Evolutionary conservation across 2,888 invertebrate species (phyloP), one percentile per base, ranked within the genome.

Genomic region (Chalcis sispes): DNA sequence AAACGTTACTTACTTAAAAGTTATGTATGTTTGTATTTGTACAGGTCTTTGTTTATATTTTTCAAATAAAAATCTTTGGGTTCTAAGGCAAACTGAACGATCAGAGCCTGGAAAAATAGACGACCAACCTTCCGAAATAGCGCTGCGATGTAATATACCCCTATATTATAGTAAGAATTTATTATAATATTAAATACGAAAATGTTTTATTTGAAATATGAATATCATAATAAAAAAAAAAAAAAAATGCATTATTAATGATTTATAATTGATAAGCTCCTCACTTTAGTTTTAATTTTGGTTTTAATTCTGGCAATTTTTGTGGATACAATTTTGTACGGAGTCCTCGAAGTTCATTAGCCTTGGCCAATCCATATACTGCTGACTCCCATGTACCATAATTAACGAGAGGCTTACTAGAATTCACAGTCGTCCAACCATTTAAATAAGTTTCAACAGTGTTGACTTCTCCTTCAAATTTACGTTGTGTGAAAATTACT

Each of bases 361-460:
- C 83, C 86, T 94, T 89, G 0, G 93, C 92, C 66, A 98, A 83
- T 0, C 96, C 94, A 86, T 96, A 90, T 3, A 98, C 92, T 0
- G 95, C 92, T 0, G 98, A 97, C 85, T 96, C 94, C 94, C 96
- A 98, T 0, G 98, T 98, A 15, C 95, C 97, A 85, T 92, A 94
- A 89, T 98, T 94, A 50, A 95, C 83, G 3, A 86, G 79, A 0
- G 94, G 89, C 46, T 89, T 84, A 13, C 76, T 77, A 1, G 67
- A 25, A 46, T 85, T 81, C 54, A 81, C 77, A 2, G 77, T 81
- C 15, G 67, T 48, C 81, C 88, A 89, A 0, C 65, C 65, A 77
- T 89, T 89, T 61, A 96, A 80, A 85, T 94, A 97, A 0, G 93
- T 92, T 86, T 95, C 94, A 59, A 95, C 92, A 0, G 94, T 93